Evolutionary conservation across 2,113 vertebrate genomes (phyloP).

Genomic region (Platysteira castanea): DNA sequence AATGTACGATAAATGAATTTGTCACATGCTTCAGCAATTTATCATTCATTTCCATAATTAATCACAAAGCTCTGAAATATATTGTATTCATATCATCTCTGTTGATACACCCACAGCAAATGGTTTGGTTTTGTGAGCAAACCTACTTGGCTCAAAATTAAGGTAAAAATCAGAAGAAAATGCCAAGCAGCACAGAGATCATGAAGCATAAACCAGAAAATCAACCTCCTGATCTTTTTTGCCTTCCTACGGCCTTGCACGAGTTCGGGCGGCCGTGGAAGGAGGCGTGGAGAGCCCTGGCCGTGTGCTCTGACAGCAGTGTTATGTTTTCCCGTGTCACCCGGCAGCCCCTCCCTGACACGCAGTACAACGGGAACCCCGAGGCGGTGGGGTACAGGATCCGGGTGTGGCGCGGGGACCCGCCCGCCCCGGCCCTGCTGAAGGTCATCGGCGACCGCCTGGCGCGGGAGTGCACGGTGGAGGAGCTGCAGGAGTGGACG

Average conservation of each 20-base stretch:
- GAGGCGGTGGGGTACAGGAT: constrained; percentile 90
- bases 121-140: background rate
- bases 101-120: background rate
- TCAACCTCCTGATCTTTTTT: background rate
- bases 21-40: constrained; percentile 59
- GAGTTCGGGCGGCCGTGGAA: background rate
- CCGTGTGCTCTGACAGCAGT: fast-evolving
- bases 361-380: constrained; percentile 87
- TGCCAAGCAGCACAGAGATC: background rate
- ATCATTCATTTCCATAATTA: constrained; percentile 65
- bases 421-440: constrained; percentile 30
- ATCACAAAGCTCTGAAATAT: constrained; percentile 37
- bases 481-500: constrained; percentile 87
- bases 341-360: constrained; percentile 82
- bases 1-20: constrained; percentile 46
- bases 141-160: background rate
- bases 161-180: background rate
- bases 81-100: background rate
- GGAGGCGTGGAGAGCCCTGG: background rate
- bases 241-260: fast-evolving
- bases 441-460: constrained; percentile 73
- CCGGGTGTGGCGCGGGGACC: constrained; percentile 73
- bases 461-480: constrained; percentile 79
- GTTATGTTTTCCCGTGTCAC: background rate
- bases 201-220: fast-evolving